Percentiles rank a stretch among this genome's conserved stretches.
Evolutionary conservation across 2,113 vertebrate species (phyloP).

Genomic region (Chionis minor): DNA sequence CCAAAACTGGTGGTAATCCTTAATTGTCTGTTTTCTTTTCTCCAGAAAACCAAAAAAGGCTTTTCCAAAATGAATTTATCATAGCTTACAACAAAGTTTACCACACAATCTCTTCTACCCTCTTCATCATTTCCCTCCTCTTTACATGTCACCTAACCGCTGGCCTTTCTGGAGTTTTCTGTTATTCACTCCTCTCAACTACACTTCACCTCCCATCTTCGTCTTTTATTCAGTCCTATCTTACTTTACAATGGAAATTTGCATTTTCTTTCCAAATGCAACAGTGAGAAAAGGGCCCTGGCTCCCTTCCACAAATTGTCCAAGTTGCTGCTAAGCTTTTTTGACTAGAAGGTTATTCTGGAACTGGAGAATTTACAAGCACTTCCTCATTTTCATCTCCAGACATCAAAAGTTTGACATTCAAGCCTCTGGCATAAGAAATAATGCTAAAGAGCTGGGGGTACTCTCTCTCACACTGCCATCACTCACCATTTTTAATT

Average conservation of each 20-base stretch:
- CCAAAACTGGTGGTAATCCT: not conserved
- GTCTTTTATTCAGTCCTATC: not conserved
- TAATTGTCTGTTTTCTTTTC: not conserved
- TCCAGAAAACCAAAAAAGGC: not conserved
- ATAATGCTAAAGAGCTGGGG: not conserved
- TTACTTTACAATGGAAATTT: not conserved
- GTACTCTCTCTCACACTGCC: not conserved
- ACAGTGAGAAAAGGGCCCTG: not conserved
- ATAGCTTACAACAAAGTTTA: not conserved
- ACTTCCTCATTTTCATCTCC: not conserved
- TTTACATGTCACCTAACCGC: not conserved
- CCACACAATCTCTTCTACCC: not conserved
- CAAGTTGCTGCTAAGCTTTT: not conserved
- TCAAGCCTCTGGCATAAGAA: not conserved
- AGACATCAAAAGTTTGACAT: not conserved
- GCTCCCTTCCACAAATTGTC: not conserved
- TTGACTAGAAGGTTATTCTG: not conserved
- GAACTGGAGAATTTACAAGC: not conserved
- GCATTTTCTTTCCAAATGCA: not conserved
- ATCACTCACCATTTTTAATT: not conserved
- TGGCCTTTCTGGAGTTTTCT: not conserved
- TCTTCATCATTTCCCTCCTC: not conserved
- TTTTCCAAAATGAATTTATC: not conserved
- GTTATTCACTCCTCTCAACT: not conserved
- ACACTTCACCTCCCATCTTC: not conserved